Evolutionary conservation across 2,888 invertebrate genomes (phyloP), one percentile per base, ranked within the genome.

Genomic region (Unio delphinus): DNA sequence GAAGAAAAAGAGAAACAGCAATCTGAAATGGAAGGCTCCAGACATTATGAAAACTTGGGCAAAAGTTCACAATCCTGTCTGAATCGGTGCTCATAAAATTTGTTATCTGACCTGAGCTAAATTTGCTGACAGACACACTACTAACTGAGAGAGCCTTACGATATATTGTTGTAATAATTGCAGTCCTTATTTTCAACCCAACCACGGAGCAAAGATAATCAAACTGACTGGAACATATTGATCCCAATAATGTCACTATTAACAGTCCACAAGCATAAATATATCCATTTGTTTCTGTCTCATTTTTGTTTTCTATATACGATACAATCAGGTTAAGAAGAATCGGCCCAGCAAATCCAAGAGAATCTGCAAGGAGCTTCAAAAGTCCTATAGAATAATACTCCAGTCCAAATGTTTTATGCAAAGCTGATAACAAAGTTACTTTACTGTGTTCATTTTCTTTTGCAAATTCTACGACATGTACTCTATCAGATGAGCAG

Each of bases 81-180:
- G 95, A 95, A 89, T 99, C 99, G 0, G 97, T 97, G 55, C 97
- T 98, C 95, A 99, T 97, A 82, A 96, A 95, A 90, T 99, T 99
- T 2, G 98, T 93, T 70, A 99, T 94, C 91, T 98, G 95, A 0
- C 98, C 98, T 59, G 94, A 81, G 61, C 80, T 86, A 73, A 89
- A 90, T 28, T 78, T 79, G 18, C 91, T 87, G 67, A 92, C 80
- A 3, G 88, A 84, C 20, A 90, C 89, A 69, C 87, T 87, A 74
- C 89, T 90, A 17, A 92, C 87, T 30, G 90, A 90, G 45, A 94
- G 88, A 17, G 93, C 92, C 89, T 94, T 94, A 75, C 94, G 92
- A 85, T 98, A 96, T 72, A 96, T 92, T 20, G 94, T 93, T 7
- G 95, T 94, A 1, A 98, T 93, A 57, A 98, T 91, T 0, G 96